A percentile compares a stretch with the other conserved stretches of the same genome.
These are phyloP conservation scores for Pollachius pollachius DNA, from an alignment of 2,113 vertebrate species.

Conservation along the genomic window DNA sequence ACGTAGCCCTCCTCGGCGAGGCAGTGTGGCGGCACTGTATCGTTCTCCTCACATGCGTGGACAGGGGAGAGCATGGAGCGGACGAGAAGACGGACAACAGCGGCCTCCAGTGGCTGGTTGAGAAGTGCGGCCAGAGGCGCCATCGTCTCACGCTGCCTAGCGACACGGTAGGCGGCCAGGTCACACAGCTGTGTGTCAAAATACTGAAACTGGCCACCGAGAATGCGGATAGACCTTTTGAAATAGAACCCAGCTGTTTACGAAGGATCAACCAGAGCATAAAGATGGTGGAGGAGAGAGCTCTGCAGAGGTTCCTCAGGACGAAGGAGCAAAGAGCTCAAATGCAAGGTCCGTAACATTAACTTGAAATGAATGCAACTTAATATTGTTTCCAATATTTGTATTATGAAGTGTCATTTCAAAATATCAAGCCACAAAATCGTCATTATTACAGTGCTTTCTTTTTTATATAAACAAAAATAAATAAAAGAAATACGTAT, in stretches of 20 bases:
- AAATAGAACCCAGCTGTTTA: slow-evolving; percentile 36
- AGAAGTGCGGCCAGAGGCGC: slow-evolving; percentile 55
- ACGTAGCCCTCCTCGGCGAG: slow-evolving; percentile 62
- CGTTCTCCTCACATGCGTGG: slow-evolving; percentile 45
- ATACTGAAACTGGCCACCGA: slow-evolving; percentile 43
- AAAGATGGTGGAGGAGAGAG: slow-evolving; percentile 44
- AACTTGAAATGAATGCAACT: neutral
- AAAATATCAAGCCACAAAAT: too few species aligned
- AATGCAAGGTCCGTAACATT: slow-evolving; percentile 43
- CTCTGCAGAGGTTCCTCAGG: slow-evolving; percentile 44
- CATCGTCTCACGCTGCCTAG: slow-evolving; percentile 31
- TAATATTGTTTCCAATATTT: neutral
- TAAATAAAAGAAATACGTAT: neutral
- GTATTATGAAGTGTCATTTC: too few species aligned
- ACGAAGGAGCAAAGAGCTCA: slow-evolving; percentile 44
- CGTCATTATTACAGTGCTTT: too few species aligned
- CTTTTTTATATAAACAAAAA: too few species aligned
- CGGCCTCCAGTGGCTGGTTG: slow-evolving; percentile 46
- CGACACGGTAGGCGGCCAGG: neutral
- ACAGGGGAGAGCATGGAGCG: neutral
- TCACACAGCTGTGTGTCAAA: slow-evolving; percentile 46
- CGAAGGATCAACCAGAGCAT: slow-evolving; percentile 30
- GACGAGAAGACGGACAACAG: slow-evolving; percentile 13
- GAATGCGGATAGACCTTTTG: slow-evolving; percentile 47
- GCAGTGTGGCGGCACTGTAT: slow-evolving; percentile 59